Evolutionary conservation across 2,797 vertebrate species (phyloP).

Genomic region (Xerus rutilus): DNA sequence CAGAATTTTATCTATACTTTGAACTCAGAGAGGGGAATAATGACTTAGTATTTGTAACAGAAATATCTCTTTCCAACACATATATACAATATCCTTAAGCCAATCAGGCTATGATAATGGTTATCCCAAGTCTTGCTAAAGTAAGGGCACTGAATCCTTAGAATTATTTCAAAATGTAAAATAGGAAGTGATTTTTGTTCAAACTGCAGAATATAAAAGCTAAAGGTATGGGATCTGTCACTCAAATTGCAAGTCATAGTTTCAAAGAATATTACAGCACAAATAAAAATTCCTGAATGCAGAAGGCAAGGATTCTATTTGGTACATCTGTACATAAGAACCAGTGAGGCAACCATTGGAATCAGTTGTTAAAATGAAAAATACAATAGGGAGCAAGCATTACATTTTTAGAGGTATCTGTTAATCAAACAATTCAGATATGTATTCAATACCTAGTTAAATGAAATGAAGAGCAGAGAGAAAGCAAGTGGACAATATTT

Average conservation of each 20-base stretch:
- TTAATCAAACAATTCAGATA: background rate
- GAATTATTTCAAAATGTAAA: constrained; percentile 49
- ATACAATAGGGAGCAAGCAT: background rate
- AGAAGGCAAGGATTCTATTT: background rate
- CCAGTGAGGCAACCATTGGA: background rate
- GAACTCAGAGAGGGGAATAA: background rate
- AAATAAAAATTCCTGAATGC: background rate
- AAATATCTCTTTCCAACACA: constrained; percentile 24
- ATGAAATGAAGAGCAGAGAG: background rate
- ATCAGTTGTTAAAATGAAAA: constrained; percentile 38
- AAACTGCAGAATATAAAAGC: background rate
- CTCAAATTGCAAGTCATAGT: background rate
- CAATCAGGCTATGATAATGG: background rate
- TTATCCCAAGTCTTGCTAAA: background rate
- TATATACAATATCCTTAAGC: background rate
- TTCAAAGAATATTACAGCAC: background rate
- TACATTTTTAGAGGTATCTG: background rate
- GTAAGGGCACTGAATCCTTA: background rate
- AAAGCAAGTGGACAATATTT: background rate
- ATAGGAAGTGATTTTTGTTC: background rate
- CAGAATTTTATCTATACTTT: constrained; percentile 2
- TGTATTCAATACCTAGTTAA: constrained; percentile 11
- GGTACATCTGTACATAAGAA: background rate
- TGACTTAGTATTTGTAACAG: background rate
- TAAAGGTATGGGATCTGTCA: background rate